Conservation (phyloP, 2,797 vertebrate species). For the Gambusia yucatana region DNA sequence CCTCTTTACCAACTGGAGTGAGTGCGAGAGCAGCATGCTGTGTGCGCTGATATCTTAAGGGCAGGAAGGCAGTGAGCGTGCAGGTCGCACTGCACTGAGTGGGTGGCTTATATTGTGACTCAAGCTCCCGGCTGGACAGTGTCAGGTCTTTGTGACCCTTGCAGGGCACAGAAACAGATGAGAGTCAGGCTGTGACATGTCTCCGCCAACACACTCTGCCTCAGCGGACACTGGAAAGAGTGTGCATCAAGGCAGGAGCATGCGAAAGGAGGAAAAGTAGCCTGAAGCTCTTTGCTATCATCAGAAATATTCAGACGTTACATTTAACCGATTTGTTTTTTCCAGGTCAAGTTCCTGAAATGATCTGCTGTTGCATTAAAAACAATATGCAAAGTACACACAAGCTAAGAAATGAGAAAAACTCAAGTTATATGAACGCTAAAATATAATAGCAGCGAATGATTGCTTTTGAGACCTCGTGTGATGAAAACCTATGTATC, state of each 20-base stretch:
- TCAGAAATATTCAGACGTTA: constrained; percentile 27
- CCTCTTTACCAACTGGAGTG: constrained; percentile 25
- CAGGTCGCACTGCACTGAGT: constrained; percentile 40
- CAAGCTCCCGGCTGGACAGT: constrained; percentile 40
- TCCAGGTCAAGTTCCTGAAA: constrained; percentile 16
- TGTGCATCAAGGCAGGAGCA: constrained; percentile 52
- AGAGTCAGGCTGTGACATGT: constrained; percentile 44
- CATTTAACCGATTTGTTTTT: constrained; percentile 29
- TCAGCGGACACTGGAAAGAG: constrained; percentile 56
- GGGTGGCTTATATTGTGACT: constrained; percentile 58
- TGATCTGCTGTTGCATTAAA: not conserved
- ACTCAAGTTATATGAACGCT: not conserved
- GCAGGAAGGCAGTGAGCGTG: constrained; percentile 11
- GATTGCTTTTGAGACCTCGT: not conserved
- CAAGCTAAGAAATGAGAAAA: not conserved
- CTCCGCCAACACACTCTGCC: constrained; percentile 52
- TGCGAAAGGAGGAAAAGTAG: constrained; percentile 35
- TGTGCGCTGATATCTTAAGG: constrained; percentile 13
- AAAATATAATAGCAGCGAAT: not conserved
- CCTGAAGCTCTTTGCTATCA: constrained; percentile 42
- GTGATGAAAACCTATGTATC: not conserved
- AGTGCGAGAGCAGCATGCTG: constrained; percentile 21
- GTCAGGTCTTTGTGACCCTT: constrained; percentile 51
- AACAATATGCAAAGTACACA: not conserved
- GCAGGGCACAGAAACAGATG: constrained; percentile 27